Percentiles rank a stretch among this genome's conserved stretches.
phyloP scores from a whole-genome alignment of 1,140 invertebrate genomes.

The Cyclina sinensis region DNA sequence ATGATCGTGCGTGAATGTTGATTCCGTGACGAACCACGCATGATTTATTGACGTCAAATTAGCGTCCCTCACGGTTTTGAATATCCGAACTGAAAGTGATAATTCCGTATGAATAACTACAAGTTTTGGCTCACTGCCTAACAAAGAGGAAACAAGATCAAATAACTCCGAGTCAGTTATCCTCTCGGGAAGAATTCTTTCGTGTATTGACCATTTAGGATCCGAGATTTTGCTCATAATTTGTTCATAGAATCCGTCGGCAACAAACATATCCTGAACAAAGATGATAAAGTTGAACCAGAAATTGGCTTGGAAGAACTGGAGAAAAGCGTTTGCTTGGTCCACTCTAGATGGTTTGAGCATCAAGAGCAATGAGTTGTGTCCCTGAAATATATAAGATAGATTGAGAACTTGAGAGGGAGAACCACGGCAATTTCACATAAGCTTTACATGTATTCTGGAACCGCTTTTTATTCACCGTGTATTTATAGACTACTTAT shows the following conservation, averaged over 20 bases:
- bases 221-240: conserved; percentile 65
- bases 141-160: conserved; percentile 58
- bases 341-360: conserved; percentile 77
- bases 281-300: conserved; percentile 79
- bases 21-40: conserved; percentile 82
- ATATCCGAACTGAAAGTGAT: conserved; percentile 73
- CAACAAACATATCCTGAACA: conserved; percentile 73
- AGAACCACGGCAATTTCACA: no score
- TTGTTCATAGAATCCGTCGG: conserved; percentile 79
- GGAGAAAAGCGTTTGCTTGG: conserved; percentile 76
- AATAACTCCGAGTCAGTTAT: conserved; percentile 63
- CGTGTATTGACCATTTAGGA: conserved; percentile 77
- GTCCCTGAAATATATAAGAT: conserved; percentile 71
- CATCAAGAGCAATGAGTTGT: conserved; percentile 75
- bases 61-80: conserved; percentile 65
- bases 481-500: no score
- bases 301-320: conserved; percentile 79
- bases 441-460: no score
- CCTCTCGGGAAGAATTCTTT: conserved; percentile 72
- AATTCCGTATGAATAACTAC: conserved; percentile 78
- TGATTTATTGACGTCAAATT: conserved; percentile 70
- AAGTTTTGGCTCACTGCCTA: conserved; percentile 75
- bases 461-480: no score
- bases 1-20: conserved; percentile 76
- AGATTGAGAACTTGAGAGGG: no score